phyloP scores from a whole-genome alignment of 2,888 invertebrate species.

The Acanthosepion esculentum region DNA sequence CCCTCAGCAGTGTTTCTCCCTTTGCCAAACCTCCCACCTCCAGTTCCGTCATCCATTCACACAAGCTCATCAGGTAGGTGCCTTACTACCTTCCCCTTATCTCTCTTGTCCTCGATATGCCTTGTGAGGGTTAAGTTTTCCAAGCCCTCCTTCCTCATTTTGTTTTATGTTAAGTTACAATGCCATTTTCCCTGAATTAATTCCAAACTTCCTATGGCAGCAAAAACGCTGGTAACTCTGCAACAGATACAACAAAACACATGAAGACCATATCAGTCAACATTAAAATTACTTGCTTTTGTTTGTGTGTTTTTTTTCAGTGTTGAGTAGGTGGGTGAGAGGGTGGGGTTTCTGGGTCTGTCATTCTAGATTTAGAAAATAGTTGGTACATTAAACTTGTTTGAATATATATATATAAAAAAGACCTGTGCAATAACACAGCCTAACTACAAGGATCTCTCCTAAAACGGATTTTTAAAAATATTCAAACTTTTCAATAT shows the following conservation, averaged over 20 bases:
- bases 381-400: neutral
- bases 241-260: neutral
- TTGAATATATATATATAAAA: neutral
- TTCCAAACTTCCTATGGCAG: neutral
- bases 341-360: neutral
- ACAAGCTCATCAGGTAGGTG: too few species aligned
- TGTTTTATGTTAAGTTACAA: neutral
- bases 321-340: neutral
- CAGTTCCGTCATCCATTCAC: too few species aligned
- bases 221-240: neutral
- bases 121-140: too few species aligned
- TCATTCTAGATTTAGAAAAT: neutral
- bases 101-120: too few species aligned
- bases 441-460: neutral
- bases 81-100: too few species aligned
- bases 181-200: conserved; percentile 8
- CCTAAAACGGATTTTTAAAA: neutral
- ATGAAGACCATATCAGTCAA: neutral
- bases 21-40: too few species aligned
- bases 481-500: neutral
- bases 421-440: neutral
- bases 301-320: too few species aligned
- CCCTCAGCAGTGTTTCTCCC: too few species aligned
- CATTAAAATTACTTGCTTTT: neutral
- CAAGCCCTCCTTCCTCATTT: neutral